These are phyloP conservation scores for Aporophyla nigra DNA, from an alignment of 2,888 invertebrate genomes.

Conservation along the genomic window DNA sequence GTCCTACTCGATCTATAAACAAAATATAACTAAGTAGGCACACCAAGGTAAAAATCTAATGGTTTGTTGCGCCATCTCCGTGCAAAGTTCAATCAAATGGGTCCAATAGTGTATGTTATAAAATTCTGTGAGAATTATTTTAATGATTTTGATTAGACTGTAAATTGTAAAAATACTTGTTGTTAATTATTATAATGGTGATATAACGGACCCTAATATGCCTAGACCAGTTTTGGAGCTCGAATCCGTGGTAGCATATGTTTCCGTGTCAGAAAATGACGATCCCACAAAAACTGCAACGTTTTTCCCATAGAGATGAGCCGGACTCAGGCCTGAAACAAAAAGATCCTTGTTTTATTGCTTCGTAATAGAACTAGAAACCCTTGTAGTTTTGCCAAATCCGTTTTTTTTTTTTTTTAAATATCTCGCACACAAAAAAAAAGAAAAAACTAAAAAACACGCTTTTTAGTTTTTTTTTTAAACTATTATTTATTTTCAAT, in stretches of 20 bases:
- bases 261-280: conserved; percentile 11
- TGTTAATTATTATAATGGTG: neutral
- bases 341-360: neutral
- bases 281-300: conserved; percentile 21
- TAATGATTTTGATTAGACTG: neutral
- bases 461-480: too few species aligned
- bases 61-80: neutral
- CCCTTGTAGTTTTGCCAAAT: neutral
- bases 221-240: neutral
- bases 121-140: neutral
- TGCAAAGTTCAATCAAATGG: too few species aligned
- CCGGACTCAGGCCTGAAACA: conserved; percentile 17
- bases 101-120: neutral
- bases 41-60: neutral
- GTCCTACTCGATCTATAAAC: conserved; percentile 64
- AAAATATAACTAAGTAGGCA: neutral
- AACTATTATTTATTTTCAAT: too few species aligned
- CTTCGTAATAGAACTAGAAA: neutral
- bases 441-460: too few species aligned
- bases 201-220: conserved; percentile 11
- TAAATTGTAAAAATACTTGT: neutral
- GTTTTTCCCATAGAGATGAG: conserved; percentile 10
- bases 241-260: rapidly evolving
- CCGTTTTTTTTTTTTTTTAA: neutral
- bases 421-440: too few species aligned